Evolutionary conservation across 2,113 vertebrate genomes (phyloP).

Genomic region (Corythaeola cristata): DNA sequence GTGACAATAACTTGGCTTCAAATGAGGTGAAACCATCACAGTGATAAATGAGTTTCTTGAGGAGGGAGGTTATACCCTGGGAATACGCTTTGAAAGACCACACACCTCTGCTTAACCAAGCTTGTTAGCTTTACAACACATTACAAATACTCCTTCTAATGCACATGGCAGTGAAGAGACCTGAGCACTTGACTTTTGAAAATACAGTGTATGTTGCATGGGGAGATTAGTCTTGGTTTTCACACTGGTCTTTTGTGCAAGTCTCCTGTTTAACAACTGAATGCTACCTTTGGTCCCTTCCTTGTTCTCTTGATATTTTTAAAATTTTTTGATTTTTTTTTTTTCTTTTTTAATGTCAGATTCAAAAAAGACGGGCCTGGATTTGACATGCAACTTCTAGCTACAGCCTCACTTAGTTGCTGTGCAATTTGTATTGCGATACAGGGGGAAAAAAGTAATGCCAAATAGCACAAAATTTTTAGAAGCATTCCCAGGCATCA

Average conservation of each 20-base stretch:
- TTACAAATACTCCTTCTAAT: conserved; percentile 53
- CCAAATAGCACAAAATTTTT: not conserved
- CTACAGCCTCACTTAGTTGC: not conserved
- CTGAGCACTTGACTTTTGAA: conserved; percentile 67
- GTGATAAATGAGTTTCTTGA: conserved; percentile 82
- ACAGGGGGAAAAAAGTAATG: not conserved
- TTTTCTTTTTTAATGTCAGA: conserved; percentile 11
- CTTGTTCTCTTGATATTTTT: not conserved
- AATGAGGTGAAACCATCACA: conserved; percentile 83
- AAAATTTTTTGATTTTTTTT: not conserved
- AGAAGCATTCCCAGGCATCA: not conserved
- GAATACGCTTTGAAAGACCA: conserved; percentile 71
- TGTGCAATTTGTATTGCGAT: not conserved
- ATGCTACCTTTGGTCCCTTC: conserved; percentile 4
- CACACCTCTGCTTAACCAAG: conserved; percentile 76
- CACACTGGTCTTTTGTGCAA: conserved; percentile 32
- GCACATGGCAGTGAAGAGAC: conserved; percentile 41
- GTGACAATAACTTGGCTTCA: conserved; percentile 84
- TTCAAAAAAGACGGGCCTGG: not conserved
- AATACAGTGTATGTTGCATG: conserved; percentile 37
- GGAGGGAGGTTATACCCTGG: conserved; percentile 55
- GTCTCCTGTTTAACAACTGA: conserved; percentile 31
- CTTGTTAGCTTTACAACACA: conserved; percentile 63
- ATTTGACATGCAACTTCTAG: conserved; percentile 5
- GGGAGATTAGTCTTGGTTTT: conserved; percentile 44